Evolutionary conservation across 2,888 invertebrate genomes (phyloP).

Genomic region (Agapostemon virescens): DNA sequence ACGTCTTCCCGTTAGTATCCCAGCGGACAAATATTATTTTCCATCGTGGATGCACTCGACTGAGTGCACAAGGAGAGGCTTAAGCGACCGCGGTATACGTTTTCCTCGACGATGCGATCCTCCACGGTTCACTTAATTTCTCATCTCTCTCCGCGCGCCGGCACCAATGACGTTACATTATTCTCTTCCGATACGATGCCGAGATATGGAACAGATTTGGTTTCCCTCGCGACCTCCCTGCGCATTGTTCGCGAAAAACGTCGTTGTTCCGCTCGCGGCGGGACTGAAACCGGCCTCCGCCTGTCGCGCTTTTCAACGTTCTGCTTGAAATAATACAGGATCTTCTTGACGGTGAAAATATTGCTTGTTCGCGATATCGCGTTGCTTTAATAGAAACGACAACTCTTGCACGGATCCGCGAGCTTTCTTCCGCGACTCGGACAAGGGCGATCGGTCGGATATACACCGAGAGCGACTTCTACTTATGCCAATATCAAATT

Average conservation of each 20-base stretch:
- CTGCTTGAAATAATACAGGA: constrained; percentile 14
- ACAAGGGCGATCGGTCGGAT: not conserved
- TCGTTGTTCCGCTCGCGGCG: constrained; percentile 10
- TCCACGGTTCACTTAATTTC: constrained; percentile 69
- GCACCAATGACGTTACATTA: constrained; percentile 60
- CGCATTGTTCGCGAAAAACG: constrained; percentile 36
- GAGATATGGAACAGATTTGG: constrained; percentile 63
- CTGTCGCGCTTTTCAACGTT: constrained; percentile 26
- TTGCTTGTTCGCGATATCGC: constrained; percentile 5
- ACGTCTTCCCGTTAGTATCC: constrained; percentile 54
- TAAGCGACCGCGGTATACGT: constrained; percentile 59
- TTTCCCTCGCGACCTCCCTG: constrained; percentile 38
- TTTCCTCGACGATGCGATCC: constrained; percentile 63
- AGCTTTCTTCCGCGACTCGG: not conserved
- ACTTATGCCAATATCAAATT: not conserved
- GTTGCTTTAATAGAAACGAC: not conserved
- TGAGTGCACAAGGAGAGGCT: constrained; percentile 62
- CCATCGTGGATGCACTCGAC: constrained; percentile 63
- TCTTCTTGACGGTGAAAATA: not conserved
- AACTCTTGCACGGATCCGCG: not conserved
- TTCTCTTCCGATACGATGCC: constrained; percentile 57
- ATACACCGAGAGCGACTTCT: not conserved
- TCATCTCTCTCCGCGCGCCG: constrained; percentile 61
- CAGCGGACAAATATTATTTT: constrained; percentile 69
- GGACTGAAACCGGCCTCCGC: constrained; percentile 18